Percentiles rank a stretch among this genome's conserved stretches.
phyloP scores from a whole-genome alignment of 2,888 invertebrate species.

The Bugulina stolonifera region DNA sequence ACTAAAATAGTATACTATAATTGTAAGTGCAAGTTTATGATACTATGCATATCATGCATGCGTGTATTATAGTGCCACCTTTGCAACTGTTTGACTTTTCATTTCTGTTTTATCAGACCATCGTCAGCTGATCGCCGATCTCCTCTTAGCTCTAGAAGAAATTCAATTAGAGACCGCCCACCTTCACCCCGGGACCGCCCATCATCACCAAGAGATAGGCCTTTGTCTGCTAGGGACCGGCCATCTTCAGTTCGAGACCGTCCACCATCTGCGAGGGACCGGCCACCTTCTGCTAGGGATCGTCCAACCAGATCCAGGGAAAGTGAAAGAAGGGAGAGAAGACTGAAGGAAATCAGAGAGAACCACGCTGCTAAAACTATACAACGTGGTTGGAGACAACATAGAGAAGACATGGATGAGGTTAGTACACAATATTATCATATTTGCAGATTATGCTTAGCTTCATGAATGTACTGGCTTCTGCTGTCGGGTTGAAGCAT shows the following conservation, averaged over 20 bases:
- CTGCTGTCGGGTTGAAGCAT: no score
- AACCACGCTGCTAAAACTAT: constrained; percentile 43
- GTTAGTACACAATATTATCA: no score
- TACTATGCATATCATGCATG: no score
- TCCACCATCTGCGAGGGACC: constrained; percentile 9
- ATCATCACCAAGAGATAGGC: background rate
- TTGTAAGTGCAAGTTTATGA: no score
- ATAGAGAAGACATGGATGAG: constrained; percentile 29
- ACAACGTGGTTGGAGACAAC: constrained; percentile 41
- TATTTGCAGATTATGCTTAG: no score
- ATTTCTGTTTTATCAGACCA: background rate
- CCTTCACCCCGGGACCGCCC: constrained; percentile 1
- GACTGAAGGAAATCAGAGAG: constrained; percentile 33
- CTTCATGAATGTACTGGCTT: no score
- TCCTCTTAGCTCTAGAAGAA: background rate
- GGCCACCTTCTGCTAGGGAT: background rate
- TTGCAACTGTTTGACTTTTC: no score
- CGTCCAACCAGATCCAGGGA: constrained; percentile 6
- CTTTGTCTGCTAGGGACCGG: background rate
- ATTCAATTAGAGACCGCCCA: background rate
- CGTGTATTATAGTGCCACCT: no score
- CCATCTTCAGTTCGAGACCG: background rate
- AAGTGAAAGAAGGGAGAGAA: constrained; percentile 14
- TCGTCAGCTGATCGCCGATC: background rate
- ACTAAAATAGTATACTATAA: no score